phyloP scores from a whole-genome alignment of 2,797 vertebrate genomes.

The Simalia tracyae region DNA sequence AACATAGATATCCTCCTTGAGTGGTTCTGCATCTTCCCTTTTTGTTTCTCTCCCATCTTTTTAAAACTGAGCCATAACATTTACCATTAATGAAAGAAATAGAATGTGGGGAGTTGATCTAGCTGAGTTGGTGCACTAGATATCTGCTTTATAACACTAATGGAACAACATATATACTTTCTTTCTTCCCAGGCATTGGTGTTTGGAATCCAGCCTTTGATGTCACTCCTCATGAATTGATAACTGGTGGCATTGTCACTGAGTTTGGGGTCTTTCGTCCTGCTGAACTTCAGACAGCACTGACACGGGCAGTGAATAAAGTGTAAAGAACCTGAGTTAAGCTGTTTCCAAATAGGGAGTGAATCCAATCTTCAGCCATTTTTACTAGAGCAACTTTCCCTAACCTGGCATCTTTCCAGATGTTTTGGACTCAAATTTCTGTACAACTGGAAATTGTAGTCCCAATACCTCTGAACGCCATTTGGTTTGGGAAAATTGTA shows the following conservation, averaged over 20 bases:
- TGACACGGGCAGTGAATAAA: slow-evolving; percentile 72
- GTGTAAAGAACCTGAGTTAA: not conserved
- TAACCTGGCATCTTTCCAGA: not conserved
- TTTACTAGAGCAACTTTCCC: not conserved
- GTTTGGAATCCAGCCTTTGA: slow-evolving; percentile 95
- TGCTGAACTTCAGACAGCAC: slow-evolving; percentile 81
- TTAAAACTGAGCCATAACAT: not conserved
- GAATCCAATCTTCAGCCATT: slow-evolving; percentile 9
- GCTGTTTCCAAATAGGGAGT: slow-evolving; percentile 1
- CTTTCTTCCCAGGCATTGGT: slow-evolving; percentile 77
- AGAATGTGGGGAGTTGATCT: not conserved
- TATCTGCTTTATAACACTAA: not conserved
- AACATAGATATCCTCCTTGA: not conserved
- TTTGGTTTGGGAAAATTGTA: slow-evolving; percentile 33
- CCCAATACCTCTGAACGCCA: not conserved
- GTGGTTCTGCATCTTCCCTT: not conserved
- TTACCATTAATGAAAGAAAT: not conserved
- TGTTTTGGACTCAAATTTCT: not conserved
- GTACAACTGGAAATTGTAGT: not conserved
- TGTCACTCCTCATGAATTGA: slow-evolving; percentile 90
- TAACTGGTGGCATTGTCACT: slow-evolving; percentile 91
- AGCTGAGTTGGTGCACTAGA: not conserved
- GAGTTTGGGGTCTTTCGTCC: slow-evolving; percentile 89
- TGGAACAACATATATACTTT: not conserved
- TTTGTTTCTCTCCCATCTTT: not conserved